Evolutionary conservation across 2,797 vertebrate genomes (phyloP), one percentile per base, ranked within the genome.

Genomic region (Sebastes dallii): DNA sequence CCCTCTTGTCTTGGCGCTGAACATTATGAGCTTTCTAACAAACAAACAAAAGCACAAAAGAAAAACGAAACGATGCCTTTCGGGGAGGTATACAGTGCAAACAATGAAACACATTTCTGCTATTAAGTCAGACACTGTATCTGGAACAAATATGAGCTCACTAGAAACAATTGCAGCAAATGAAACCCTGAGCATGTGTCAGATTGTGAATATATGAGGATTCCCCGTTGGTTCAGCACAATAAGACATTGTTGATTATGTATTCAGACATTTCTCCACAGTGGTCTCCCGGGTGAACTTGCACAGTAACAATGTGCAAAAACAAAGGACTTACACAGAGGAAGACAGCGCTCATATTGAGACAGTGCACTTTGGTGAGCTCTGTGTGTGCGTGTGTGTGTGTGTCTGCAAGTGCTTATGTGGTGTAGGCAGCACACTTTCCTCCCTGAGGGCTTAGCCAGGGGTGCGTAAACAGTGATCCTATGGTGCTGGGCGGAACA

Each of bases 401-500:
- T 32, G 29, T 79, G 56, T 80, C 25, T 86, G 72, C 67, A 60
- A 86, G 76, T 69, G 85, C 74, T 78, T 75, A 82, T 83, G 81
- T 70, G 79, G 90, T 89, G 86, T 81, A 87, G 85, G 84, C 80
- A 88, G 87, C 82, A 72, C 81, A 90, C 85, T 83, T 70, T 81
- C 50, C 86, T 80, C 79, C 89, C 91, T 68, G 4, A 70, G 85
- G 89, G 87, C 83, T 72, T 24, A 78, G 88, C 91, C 75, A 72
- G 36, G 90, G 92, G 94, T 92, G 89, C 78, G 86, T 93, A 94
- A 95, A 95, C 90, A 93, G 87, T 93, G 94, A 95, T 95, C 92
- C 92, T 87, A 88, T 86, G 92, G 92, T 93, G 91, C 92, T 85
- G 87, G 88, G 87, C 81, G 88, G 90, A 95, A 95, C 92, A 88